Conservation (phyloP, 2,797 vertebrate species). For the Sebastes itinus region DNA sequence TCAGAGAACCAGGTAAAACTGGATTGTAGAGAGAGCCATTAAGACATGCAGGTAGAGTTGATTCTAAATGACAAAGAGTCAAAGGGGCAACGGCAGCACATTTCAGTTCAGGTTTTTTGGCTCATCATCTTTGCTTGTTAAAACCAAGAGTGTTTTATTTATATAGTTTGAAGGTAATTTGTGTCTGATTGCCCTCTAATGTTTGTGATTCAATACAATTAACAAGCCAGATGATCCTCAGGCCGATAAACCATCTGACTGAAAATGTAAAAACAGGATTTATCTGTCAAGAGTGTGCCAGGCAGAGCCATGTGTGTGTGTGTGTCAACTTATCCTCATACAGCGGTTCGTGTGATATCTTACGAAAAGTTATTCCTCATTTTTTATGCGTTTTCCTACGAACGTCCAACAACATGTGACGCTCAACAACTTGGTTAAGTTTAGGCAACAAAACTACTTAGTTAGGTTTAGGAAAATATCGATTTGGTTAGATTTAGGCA, state of each 20-base stretch:
- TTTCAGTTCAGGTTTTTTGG: conserved; percentile 1
- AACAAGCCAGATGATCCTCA: not conserved
- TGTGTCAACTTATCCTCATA: no score
- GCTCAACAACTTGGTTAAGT: no score
- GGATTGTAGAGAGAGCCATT: conserved; percentile 27
- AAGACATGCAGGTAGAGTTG: conserved; percentile 7
- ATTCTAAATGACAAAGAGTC: conserved; percentile 42
- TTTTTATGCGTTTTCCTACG: no score
- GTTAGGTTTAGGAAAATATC: no score
- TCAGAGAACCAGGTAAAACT: conserved; percentile 47
- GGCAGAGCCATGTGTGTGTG: conserved; percentile 2
- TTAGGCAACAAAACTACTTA: no score
- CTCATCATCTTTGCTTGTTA: not conserved
- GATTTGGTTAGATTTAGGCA: no score
- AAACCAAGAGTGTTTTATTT: not conserved
- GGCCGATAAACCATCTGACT: conserved; percentile 5
- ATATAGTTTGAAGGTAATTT: conserved; percentile 6
- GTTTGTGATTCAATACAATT: not conserved
- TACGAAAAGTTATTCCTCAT: no score
- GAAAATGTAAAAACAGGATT: conserved; percentile 7
- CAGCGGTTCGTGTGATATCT: no score
- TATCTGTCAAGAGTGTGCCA: not conserved
- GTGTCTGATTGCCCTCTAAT: not conserved
- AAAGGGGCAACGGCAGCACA: conserved; percentile 20
- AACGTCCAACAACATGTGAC: no score